phyloP scores from a whole-genome alignment of 2,113 vertebrate genomes.

The Saimiri boliviensis region DNA sequence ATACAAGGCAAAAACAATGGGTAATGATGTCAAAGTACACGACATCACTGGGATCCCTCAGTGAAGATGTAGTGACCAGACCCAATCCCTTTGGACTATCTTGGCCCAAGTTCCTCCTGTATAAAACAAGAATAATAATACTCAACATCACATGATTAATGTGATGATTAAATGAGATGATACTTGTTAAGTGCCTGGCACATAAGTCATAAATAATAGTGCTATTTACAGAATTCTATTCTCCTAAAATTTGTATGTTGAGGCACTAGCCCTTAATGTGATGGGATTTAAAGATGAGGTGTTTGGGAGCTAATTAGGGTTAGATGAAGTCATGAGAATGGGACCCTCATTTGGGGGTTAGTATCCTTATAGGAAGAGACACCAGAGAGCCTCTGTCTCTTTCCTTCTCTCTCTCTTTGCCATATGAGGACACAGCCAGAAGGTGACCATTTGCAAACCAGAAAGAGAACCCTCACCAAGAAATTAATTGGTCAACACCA shows the following conservation, averaged over 20 bases:
- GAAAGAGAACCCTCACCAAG: background rate
- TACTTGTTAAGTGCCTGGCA: background rate
- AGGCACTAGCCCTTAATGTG: background rate
- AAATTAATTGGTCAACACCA: background rate
- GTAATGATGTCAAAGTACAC: too few species aligned
- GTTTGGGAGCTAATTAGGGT: background rate
- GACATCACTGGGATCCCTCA: fast-evolving
- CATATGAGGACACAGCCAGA: background rate
- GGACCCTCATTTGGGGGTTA: background rate
- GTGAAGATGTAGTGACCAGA: background rate
- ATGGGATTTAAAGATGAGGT: background rate
- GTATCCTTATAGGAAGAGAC: background rate
- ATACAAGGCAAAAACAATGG: background rate
- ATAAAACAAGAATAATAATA: background rate
- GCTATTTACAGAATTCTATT: background rate
- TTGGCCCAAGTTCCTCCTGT: background rate
- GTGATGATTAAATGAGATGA: background rate
- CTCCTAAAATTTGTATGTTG: background rate
- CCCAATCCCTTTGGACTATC: background rate
- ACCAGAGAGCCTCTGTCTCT: fast-evolving
- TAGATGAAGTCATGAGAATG: background rate
- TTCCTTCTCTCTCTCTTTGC: too few species aligned
- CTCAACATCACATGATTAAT: background rate
- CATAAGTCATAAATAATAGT: background rate
- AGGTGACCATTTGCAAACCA: background rate